These are phyloP conservation scores for Cottoperca gobio DNA, from an alignment of 2,797 vertebrate species.

Conservation along the genomic window DNA sequence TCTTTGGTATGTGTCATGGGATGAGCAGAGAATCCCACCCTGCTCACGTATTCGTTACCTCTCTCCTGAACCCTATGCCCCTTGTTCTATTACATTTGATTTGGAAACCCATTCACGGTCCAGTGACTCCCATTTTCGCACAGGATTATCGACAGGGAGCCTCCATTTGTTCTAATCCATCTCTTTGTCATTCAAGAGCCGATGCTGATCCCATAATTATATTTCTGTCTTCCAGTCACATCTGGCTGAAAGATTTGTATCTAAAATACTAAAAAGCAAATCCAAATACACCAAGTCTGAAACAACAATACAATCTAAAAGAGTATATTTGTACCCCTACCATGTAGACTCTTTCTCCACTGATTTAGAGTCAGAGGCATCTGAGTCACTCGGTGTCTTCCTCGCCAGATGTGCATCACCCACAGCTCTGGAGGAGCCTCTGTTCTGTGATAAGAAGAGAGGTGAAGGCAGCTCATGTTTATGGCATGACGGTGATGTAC, in stretches of 20 bases:
- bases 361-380: conserved; percentile 39
- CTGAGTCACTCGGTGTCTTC: conserved; percentile 50
- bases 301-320: not conserved
- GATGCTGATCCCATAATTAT: conserved; percentile 72
- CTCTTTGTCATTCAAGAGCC: conserved; percentile 77
- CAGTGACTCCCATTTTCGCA: conserved; percentile 74
- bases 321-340: conserved; percentile 1
- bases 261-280: conserved; percentile 38
- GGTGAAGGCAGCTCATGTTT: conserved; percentile 69
- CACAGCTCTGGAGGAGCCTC: conserved; percentile 52
- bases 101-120: conserved; percentile 76
- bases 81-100: conserved; percentile 76
- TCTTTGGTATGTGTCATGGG: conserved; percentile 44
- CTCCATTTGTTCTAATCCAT: conserved; percentile 77
- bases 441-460: conserved; percentile 65
- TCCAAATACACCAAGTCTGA: conserved; percentile 17
- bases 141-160: conserved; percentile 76
- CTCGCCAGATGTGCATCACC: conserved; percentile 67
- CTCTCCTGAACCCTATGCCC: conserved; percentile 60
- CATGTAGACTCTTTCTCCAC: conserved; percentile 18
- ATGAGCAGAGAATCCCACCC: conserved; percentile 64
- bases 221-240: conserved; percentile 64
- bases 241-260: conserved; percentile 52
- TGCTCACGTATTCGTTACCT: conserved; percentile 63
- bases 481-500: conserved; percentile 66